phyloP scores from a whole-genome alignment of 2,113 vertebrate species.

The Pardalotus punctatus region DNA sequence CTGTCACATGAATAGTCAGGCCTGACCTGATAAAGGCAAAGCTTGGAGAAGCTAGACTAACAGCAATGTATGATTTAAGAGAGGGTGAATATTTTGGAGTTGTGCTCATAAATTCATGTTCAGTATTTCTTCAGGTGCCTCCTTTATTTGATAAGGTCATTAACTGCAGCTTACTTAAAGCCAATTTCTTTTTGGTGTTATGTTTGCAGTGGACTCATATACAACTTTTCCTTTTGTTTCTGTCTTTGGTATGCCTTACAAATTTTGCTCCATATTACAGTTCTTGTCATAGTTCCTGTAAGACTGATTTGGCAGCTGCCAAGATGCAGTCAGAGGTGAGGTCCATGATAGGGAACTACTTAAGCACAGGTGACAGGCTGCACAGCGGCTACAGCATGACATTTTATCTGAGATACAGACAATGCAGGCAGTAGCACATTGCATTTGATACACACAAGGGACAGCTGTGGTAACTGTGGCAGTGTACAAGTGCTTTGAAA shows the following conservation, averaged over 20 bases:
- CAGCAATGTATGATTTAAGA: not conserved
- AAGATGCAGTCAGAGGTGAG: conserved; percentile 60
- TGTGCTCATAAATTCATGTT: not conserved
- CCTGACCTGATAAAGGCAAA: not conserved
- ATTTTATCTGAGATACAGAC: conserved; percentile 41
- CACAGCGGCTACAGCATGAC: not conserved
- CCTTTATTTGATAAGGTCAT: not conserved
- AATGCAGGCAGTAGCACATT: conserved; percentile 9
- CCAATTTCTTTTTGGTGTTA: not conserved
- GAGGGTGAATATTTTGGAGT: not conserved
- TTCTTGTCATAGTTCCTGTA: conserved; percentile 7
- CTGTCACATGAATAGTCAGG: not conserved
- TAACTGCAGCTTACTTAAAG: not conserved
- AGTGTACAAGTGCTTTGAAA: conserved; percentile 2
- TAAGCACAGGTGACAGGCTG: conserved; percentile 51
- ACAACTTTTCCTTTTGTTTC: not conserved
- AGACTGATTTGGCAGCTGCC: conserved; percentile 51
- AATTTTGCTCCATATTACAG: conserved; percentile 29
- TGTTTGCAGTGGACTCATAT: not conserved
- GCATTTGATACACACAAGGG: conserved; percentile 19
- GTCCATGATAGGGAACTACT: conserved; percentile 8
- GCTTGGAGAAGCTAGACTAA: not conserved
- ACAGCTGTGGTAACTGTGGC: not conserved
- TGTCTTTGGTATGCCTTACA: conserved; percentile 12
- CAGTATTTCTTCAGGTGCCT: not conserved